Evolutionary conservation across 2,797 vertebrate species (phyloP).

Genomic region (Eospalax fontanierii): DNA sequence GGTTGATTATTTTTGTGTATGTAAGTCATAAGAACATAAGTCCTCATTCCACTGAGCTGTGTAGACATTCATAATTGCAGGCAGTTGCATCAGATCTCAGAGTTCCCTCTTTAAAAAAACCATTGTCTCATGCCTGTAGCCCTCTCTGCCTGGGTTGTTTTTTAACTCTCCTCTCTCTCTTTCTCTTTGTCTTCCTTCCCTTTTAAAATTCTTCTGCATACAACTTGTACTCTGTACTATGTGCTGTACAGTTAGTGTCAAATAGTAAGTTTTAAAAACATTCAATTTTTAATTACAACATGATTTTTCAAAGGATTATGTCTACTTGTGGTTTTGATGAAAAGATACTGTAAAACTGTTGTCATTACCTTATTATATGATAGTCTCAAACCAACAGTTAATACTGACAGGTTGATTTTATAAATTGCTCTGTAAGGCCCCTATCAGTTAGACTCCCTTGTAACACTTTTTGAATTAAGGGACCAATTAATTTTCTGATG

Average conservation of each 20-base stretch:
- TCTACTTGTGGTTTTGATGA: slow-evolving; percentile 41
- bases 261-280: slow-evolving; percentile 57
- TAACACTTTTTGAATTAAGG: slow-evolving; percentile 55
- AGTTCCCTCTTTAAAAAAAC: slow-evolving; percentile 57
- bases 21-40: slow-evolving; percentile 43
- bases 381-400: slow-evolving; percentile 11
- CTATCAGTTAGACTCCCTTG: background rate
- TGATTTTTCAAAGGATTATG: slow-evolving; percentile 68
- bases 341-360: slow-evolving; percentile 27
- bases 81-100: slow-evolving; percentile 27
- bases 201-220: slow-evolving; percentile 64
- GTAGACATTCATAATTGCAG: slow-evolving; percentile 17
- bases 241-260: no score
- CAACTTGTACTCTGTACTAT: slow-evolving; percentile 54
- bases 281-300: slow-evolving; percentile 41
- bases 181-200: background rate
- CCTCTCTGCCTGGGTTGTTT: background rate
- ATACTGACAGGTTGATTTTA: slow-evolving; percentile 47
- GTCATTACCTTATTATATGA: slow-evolving; percentile 24
- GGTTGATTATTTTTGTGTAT: slow-evolving; percentile 57
- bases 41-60: background rate
- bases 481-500: slow-evolving; percentile 39
- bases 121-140: slow-evolving; percentile 28
- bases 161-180: background rate
- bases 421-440: slow-evolving; percentile 49